These are phyloP conservation scores for Clepsis dumicolana DNA, from an alignment of 2,888 invertebrate genomes.

Conservation along the genomic window DNA sequence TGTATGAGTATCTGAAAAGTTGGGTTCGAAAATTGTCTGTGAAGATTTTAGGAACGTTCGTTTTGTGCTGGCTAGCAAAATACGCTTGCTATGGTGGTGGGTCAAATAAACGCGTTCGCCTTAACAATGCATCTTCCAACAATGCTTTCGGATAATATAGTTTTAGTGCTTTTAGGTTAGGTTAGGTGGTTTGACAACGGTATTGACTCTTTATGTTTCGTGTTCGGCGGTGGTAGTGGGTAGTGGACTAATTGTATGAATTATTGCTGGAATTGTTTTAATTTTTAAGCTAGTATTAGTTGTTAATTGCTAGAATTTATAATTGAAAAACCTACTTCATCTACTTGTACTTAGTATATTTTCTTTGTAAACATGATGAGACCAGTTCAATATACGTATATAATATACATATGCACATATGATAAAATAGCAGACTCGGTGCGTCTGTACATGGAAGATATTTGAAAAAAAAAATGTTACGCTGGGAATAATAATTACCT, in stretches of 20 bases:
- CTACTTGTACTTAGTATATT: no score
- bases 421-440: no score
- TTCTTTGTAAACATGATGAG: no score
- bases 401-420: no score
- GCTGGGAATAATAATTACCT: no score
- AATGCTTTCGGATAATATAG: neutral
- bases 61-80: conserved; percentile 10
- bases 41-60: no score
- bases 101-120: neutral
- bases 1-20: no score
- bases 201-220: neutral
- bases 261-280: neutral
- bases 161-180: neutral
- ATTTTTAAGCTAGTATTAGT: neutral
- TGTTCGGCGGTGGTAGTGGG: conserved; percentile 11
- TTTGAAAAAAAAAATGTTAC: no score
- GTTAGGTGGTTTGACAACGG: neutral
- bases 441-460: no score
- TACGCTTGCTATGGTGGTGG: conserved; percentile 4
- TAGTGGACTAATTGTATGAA: neutral
- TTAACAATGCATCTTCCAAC: conserved; percentile 1
- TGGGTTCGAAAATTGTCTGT: no score
- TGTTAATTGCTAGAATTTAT: neutral
- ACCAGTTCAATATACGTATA: no score
- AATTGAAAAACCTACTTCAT: no score